Percentiles rank a stretch among this genome's conserved stretches.
Evolutionary conservation across 2,113 vertebrate species (phyloP).

Genomic region (Sisor rabdophorus): DNA sequence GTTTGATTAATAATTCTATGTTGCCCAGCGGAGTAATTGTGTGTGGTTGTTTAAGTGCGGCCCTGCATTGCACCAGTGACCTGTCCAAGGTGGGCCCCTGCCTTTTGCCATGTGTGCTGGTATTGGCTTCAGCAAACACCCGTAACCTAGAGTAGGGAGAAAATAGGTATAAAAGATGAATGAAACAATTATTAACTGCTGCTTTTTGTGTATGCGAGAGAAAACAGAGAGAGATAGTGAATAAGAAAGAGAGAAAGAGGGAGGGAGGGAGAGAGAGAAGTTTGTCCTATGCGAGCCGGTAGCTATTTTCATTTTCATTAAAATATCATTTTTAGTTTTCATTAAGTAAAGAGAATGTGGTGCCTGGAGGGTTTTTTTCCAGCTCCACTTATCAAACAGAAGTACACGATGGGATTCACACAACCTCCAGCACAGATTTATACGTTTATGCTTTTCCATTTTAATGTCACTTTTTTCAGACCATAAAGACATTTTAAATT

Average conservation of each 20-base stretch:
- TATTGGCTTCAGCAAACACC: too few species aligned
- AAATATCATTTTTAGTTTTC: slow-evolving; percentile 28
- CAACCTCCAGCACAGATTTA: slow-evolving; percentile 8
- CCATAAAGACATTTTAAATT: background rate
- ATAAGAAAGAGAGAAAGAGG: too few species aligned
- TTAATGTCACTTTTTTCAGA: slow-evolving; percentile 1
- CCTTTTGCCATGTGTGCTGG: too few species aligned
- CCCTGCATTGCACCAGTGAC: too few species aligned
- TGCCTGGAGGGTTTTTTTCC: slow-evolving; percentile 1
- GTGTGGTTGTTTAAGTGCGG: too few species aligned
- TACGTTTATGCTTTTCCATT: slow-evolving; percentile 6
- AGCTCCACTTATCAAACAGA: slow-evolving; percentile 22
- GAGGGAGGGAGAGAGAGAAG: too few species aligned
- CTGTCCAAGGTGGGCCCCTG: too few species aligned
- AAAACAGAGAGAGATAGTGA: background rate
- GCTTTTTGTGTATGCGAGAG: background rate
- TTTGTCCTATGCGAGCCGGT: background rate
- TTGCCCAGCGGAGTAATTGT: too few species aligned
- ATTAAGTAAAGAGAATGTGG: slow-evolving; percentile 25
- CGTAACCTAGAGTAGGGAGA: too few species aligned
- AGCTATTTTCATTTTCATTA: slow-evolving; percentile 32
- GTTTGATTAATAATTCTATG: too few species aligned
- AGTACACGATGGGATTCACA: slow-evolving; percentile 8
- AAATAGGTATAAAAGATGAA: too few species aligned
- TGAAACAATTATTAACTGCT: slow-evolving; percentile 1